Evolutionary conservation across 2,888 invertebrate species (phyloP).

Genomic region (Mellilla xanthometata): DNA sequence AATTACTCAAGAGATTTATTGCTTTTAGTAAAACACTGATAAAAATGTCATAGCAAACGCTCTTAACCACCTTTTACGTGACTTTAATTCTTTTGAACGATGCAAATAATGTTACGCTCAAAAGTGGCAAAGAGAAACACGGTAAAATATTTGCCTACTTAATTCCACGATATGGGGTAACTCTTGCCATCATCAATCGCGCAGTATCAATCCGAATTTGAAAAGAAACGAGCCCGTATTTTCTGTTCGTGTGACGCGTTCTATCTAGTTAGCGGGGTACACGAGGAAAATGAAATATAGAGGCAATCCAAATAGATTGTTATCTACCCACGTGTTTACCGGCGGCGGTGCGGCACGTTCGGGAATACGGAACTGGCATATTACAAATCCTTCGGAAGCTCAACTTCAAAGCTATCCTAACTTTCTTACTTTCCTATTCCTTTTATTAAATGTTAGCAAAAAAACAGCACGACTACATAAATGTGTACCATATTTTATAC

Average conservation of each 20-base stretch:
- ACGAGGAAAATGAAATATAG: conserved; percentile 82
- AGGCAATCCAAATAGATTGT: conserved; percentile 83
- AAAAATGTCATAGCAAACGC: too few species aligned
- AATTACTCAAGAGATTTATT: too few species aligned
- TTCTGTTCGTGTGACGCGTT: conserved; percentile 56
- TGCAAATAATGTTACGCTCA: neutral
- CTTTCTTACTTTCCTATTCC: too few species aligned
- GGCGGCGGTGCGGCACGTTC: conserved; percentile 76
- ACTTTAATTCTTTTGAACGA: too few species aligned
- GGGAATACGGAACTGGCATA: conserved; percentile 55
- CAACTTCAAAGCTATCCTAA: too few species aligned
- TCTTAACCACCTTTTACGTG: too few species aligned
- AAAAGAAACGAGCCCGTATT: conserved; percentile 71
- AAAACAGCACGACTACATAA: too few species aligned
- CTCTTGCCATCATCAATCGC: conserved; percentile 22
- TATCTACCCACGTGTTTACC: conserved; percentile 82
- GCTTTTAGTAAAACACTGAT: too few species aligned
- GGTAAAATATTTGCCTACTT: conserved; percentile 25
- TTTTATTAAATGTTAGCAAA: too few species aligned
- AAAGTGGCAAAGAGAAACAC: conserved; percentile 12
- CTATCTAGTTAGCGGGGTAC: conserved; percentile 77
- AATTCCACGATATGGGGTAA: conserved; percentile 27
- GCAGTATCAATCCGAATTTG: conserved; percentile 47
- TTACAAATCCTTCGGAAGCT: neutral
- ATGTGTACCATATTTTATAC: too few species aligned